These are phyloP conservation scores for Artibeus jamaicensis DNA, from an alignment of 2,797 vertebrate species.

Conservation along the genomic window DNA sequence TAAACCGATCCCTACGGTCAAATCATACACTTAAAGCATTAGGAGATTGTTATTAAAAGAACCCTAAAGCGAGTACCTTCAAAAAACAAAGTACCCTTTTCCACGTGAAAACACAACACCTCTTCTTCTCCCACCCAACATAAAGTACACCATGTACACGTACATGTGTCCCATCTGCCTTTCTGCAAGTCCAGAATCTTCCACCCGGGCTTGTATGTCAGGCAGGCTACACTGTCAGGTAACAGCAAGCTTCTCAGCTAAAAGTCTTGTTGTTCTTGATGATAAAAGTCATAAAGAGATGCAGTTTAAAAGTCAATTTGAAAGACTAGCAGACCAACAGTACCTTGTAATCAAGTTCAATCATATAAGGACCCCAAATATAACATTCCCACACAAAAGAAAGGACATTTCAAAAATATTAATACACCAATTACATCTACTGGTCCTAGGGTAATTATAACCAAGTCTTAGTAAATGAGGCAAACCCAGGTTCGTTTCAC, in stretches of 20 bases:
- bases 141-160: not conserved
- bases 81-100: slow-evolving; percentile 52
- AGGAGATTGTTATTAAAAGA: slow-evolving; percentile 59
- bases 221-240: slow-evolving; percentile 20
- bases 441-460: slow-evolving; percentile 32
- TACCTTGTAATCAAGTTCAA: slow-evolving; percentile 57
- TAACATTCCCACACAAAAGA: slow-evolving; percentile 53
- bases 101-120: slow-evolving; percentile 57
- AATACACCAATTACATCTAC: not conserved
- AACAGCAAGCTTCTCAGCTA: slow-evolving; percentile 35
- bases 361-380: slow-evolving; percentile 38
- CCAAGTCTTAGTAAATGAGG: slow-evolving; percentile 45
- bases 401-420: slow-evolving; percentile 14
- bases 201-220: slow-evolving; percentile 5
- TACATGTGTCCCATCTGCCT: slow-evolving; percentile 1
- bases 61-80: slow-evolving; percentile 54
- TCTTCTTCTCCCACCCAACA: slow-evolving; percentile 33
- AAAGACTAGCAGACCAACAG: slow-evolving; percentile 54
- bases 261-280: slow-evolving; percentile 19
- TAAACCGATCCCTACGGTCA: slow-evolving; percentile 59
- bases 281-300: slow-evolving; percentile 49
- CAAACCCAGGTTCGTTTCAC: slow-evolving; percentile 40
- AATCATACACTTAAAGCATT: slow-evolving; percentile 52
- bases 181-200: slow-evolving; percentile 16
- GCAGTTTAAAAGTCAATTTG: slow-evolving; percentile 26